Evolutionary conservation across 2,113 vertebrate genomes (phyloP).

Genomic region (Spilogale gracilis): DNA sequence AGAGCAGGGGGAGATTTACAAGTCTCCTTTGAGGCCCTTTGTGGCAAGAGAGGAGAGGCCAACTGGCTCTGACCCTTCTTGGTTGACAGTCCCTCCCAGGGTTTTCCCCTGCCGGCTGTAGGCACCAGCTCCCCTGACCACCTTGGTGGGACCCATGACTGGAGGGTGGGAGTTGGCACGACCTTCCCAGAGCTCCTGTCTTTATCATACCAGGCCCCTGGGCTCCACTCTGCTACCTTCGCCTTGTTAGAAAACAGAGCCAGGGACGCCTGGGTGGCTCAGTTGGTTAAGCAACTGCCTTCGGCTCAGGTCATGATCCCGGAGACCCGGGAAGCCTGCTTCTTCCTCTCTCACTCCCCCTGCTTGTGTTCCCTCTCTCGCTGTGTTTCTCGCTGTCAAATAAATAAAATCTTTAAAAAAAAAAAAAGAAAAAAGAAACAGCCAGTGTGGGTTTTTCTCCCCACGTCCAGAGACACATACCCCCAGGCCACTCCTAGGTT

Average conservation of each 20-base stretch:
- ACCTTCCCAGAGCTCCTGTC: background rate
- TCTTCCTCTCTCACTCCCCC: too few species aligned
- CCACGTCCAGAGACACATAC: rapidly evolving
- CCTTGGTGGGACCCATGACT: background rate
- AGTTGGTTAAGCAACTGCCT: too few species aligned
- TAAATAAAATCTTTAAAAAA: too few species aligned
- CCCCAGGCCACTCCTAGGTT: rapidly evolving
- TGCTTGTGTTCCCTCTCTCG: too few species aligned
- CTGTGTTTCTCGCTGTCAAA: too few species aligned
- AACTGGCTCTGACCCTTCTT: background rate
- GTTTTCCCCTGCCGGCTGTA: rapidly evolving
- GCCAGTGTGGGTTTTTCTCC: background rate
- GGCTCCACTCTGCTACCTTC: background rate
- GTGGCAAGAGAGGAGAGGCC: background rate
- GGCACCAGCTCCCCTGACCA: too few species aligned
- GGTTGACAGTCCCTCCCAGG: background rate
- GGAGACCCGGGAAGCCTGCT: too few species aligned
- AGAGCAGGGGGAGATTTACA: rapidly evolving
- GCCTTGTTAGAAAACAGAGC: background rate
- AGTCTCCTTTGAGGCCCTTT: rapidly evolving
- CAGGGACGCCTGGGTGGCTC: background rate
- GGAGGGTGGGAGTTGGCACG: background rate
- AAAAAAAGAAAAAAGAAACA: background rate
- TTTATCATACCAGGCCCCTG: rapidly evolving
- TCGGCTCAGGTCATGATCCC: too few species aligned